These are phyloP conservation scores for Saxicola maurus DNA, from an alignment of 2,797 vertebrate genomes.

Conservation along the genomic window DNA sequence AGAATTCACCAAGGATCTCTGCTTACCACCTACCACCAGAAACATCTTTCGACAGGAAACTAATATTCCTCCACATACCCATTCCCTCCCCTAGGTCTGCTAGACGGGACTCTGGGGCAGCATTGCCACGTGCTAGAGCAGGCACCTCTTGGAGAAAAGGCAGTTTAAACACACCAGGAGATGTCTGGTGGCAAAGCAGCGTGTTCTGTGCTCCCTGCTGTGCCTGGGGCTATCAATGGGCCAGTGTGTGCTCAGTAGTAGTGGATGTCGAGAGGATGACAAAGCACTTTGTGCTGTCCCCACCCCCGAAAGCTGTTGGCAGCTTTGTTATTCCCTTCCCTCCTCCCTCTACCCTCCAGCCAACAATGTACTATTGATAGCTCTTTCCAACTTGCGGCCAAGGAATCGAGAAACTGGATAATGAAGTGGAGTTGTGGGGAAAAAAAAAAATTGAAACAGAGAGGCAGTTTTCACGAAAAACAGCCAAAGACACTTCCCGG, in stretches of 20 bases:
- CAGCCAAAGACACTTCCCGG: constrained; percentile 9
- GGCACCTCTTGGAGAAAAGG: not conserved
- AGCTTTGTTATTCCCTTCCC: constrained; percentile 37
- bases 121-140: not conserved
- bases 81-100: not conserved
- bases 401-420: constrained; percentile 37
- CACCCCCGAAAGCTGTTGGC: constrained; percentile 47
- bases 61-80: not conserved
- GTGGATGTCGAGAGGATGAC: constrained; percentile 27
- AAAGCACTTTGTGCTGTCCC: constrained; percentile 26
- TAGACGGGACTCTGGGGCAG: not conserved
- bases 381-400: not conserved
- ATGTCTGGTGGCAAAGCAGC: not conserved
- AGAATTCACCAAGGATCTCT: not conserved
- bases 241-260: constrained; percentile 31
- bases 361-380: constrained; percentile 57
- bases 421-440: constrained; percentile 10
- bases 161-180: not conserved
- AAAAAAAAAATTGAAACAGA: not conserved
- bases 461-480: constrained; percentile 7
- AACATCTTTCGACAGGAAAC: not conserved
- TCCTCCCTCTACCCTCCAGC: constrained; percentile 20
- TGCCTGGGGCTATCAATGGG: constrained; percentile 31
- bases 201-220: not conserved
- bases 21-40: not conserved